phyloP scores from a whole-genome alignment of 2,113 vertebrate species.

The Oryctolagus cuniculus region mOryCun1.1 NC_091452.1:11839001-11839500 shows the following conservation, averaged over 20 bases:
- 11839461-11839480: too few relatives aligned
- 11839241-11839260: rapidly evolving
- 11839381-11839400: too few relatives aligned
- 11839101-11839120: not conserved
- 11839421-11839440: too few relatives aligned
- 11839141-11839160: constrained; percentile 2
- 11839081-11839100: not conserved
- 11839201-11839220: not conserved
- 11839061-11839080: not conserved
- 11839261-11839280: not conserved
- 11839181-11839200: not conserved
- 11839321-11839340: too few relatives aligned
- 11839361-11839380: too few relatives aligned
- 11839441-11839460: too few relatives aligned
- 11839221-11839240: not conserved
- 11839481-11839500: too few relatives aligned
- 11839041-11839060: not conserved
- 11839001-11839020: not conserved
- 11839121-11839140: not conserved
- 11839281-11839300: not conserved
- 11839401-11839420: too few relatives aligned
- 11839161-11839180: not conserved
- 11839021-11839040: not conserved
- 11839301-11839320: too few relatives aligned
- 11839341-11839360: too few relatives aligned